phyloP scores from a whole-genome alignment of 2,797 vertebrate genomes.

The Calcarius lapponicus region DNA sequence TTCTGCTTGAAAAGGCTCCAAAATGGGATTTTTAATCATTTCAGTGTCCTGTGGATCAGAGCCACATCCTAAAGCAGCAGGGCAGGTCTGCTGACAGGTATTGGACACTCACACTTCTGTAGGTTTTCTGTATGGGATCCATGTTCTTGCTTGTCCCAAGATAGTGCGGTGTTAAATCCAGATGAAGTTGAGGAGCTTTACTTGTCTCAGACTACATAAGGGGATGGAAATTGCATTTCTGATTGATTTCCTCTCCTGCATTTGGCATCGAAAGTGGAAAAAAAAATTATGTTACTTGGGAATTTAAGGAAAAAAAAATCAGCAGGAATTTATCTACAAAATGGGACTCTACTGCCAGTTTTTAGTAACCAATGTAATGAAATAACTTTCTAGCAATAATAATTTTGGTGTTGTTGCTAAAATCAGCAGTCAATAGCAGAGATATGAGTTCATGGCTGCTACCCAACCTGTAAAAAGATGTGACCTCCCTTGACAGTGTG shows the following conservation, averaged over 20 bases:
- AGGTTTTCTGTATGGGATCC: not conserved
- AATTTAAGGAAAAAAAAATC: not conserved
- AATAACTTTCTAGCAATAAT: conserved; percentile 40
- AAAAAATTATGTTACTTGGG: not conserved
- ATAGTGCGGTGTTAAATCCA: not conserved
- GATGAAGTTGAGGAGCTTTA: not conserved
- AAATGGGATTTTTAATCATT: not conserved
- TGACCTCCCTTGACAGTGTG: not conserved
- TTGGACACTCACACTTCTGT: not conserved
- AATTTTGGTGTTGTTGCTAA: not conserved
- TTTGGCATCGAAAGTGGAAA: not conserved
- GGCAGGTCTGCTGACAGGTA: not conserved
- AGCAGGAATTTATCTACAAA: not conserved
- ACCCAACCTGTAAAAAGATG: not conserved
- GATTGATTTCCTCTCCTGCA: not conserved
- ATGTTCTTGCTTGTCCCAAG: not conserved
- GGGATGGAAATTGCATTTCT: not conserved
- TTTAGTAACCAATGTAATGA: not conserved
- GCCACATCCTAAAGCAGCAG: not conserved
- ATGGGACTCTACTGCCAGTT: not conserved
- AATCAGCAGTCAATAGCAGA: not conserved
- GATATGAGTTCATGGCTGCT: not conserved
- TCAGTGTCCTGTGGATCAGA: not conserved
- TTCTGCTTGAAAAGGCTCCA: not conserved
- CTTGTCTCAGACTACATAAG: not conserved